Evolutionary conservation across 2,113 vertebrate species (phyloP), one percentile per base, ranked within the genome.

Genomic region (Engystomops pustulosus): DNA sequence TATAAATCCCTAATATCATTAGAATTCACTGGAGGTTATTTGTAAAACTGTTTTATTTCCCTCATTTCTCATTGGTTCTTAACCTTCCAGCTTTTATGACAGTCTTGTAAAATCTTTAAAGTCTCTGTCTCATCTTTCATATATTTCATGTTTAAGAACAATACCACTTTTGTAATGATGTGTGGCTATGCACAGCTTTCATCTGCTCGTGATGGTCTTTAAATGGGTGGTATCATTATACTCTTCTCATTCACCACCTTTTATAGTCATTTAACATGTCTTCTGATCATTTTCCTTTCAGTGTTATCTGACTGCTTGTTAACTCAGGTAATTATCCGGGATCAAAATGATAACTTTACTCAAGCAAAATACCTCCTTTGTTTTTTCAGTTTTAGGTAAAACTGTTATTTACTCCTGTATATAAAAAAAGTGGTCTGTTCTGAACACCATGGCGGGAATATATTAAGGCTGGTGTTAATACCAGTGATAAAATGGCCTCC

Each of bases 91-190:
- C 25, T 45, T 72, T 36, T 25, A 67, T 67, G 62, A 72, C 69
- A 17, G 38, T 7, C n/a, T 72, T 27, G 38, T 72, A 34, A 30
- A 32, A 32, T 18, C 18, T 32, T 23, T 34, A 49, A 27, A 12
- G 45, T 38, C 20, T 70, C 47, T 53, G 30, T 71, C 41, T 81
- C n/a, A 68, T 67, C 41, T 80, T 80, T 80, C 78, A 44, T 30
- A 80, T 49, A 67, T 45, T 47, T 8, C 58, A 67, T 11, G 55
- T 30, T 58, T 8, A 25, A 30, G 58, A 12, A 41, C 51, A 69
- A 70, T 70, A 81, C 69, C 45, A 25, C 44, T 70, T n/a, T 81
- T 53, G 23, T 81, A 81, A 81, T 81, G 65, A 81, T 70, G 23
- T 69, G 65, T 81, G 47, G 47, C 67, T 70, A 34, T n/a, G 60